Percentiles rank a stretch among this genome's conserved stretches.
Conservation (phyloP, 30 jellyfish, hydroid and myxozoan genomes). For the Pelagia noctiluca region DNA sequence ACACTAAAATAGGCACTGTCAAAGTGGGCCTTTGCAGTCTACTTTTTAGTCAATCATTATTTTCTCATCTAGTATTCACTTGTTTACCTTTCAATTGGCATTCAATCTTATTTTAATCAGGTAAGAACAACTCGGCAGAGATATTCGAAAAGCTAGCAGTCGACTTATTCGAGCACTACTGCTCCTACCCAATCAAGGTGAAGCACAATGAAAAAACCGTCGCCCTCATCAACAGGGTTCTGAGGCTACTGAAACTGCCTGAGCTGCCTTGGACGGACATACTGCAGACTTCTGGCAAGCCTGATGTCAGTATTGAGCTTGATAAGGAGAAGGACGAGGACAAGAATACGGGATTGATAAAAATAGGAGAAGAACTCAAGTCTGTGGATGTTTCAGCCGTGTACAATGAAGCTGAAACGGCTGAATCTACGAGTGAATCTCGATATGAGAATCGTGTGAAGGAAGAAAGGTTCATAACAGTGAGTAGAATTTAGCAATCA, state of each 20-base stretch:
- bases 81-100: no score
- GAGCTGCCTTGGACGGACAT: conserved; percentile 33
- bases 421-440: no score
- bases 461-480: no score
- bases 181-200: conserved; percentile 38
- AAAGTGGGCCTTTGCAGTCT: no score
- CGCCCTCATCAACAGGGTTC: conserved; percentile 20
- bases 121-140: background rate
- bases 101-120: no score
- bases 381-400: background rate
- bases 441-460: no score
- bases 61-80: no score
- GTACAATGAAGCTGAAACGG: no score
- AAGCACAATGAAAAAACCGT: conserved; percentile 37
- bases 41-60: no score
- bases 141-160: conserved; percentile 8
- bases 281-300: background rate
- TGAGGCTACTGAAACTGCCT: conserved; percentile 39
- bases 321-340: background rate
- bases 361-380: background rate
- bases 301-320: conserved; percentile 7
- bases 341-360: background rate
- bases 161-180: conserved; percentile 52
- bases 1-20: background rate
- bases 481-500: no score